Evolutionary conservation across 2,888 invertebrate species (phyloP), one percentile per base, ranked within the genome.

Genomic region (Junonia oenone): DNA sequence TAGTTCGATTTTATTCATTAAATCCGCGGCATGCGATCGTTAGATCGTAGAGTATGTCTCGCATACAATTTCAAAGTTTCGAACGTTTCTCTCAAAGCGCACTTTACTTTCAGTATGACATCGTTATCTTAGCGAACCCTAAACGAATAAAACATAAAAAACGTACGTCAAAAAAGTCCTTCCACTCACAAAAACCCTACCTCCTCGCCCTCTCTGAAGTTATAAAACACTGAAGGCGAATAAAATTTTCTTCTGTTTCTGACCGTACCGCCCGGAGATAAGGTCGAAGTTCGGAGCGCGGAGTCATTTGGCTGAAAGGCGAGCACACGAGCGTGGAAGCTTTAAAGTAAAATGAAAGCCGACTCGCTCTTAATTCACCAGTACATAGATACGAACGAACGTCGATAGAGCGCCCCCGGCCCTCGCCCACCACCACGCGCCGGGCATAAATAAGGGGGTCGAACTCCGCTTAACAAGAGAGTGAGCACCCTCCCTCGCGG

Each of bases 301-400:
- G 66, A 71, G 70, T 70, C 69, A 67, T 73, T 69, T 68, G 78
- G 72, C 81, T 86, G 83, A 87, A 87, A 88, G 79, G 83, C 84
- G 81, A 78, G 87, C 89, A 90, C 89, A 89, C 90, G 81, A 87
- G 82, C 86, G 81, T 85, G 78, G 78, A 79, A 87, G 89, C 87
- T 90, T 88, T 89, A 68, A 70, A 85, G 87, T 84, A 81, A 89
- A 89, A 90, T 90, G 90, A 89, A 89, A 89, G 89, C 88, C 87
- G 87, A 87, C 80, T 86, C 89, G 86, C 88, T 90, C 88, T 88
- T 89, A 89, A 89, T 89, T 88, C 88, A 90, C 89, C 78, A 81
- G 71, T 76, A 89, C 89, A 87, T 76, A 75, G 81, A 78, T 73
- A 72, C 69, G 69, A 72, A 78, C 76, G 75, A 73, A 78, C 81